A percentile compares a stretch with the other conserved stretches of the same genome.
Conservation (phyloP, 2,113 vertebrate genomes). For the Bothrops jararaca region DNA sequence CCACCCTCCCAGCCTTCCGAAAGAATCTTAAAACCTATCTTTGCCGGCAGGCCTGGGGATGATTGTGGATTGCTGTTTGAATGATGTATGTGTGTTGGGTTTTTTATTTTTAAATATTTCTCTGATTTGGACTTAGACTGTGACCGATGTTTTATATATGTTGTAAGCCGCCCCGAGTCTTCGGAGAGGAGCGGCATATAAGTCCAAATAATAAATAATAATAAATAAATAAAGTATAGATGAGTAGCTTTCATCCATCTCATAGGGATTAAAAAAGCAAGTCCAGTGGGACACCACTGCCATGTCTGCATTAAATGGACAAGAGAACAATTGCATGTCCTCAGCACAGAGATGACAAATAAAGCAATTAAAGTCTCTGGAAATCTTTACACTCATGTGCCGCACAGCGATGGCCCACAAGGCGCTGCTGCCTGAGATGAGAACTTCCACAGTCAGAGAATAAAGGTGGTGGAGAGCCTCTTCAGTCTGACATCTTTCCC, state of each 20-base stretch:
- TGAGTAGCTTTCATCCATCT: not conserved
- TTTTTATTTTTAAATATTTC: too few relatives aligned
- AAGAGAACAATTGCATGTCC: not conserved
- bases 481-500: not conserved
- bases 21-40: too few relatives aligned
- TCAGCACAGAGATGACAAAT: not conserved
- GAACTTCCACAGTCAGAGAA: not conserved
- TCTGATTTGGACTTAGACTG: too few relatives aligned
- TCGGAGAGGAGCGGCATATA: too few relatives aligned
- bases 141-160: too few relatives aligned
- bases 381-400: not conserved
- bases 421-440: not conserved
- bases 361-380: not conserved
- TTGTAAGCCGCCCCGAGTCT: too few relatives aligned
- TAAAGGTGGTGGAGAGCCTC: not conserved
- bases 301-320: not conserved
- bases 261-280: not conserved
- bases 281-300: not conserved
- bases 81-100: too few relatives aligned
- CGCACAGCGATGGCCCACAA: not conserved
- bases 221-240: not conserved
- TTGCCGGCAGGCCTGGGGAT: too few relatives aligned
- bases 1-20: too few relatives aligned
- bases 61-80: too few relatives aligned
- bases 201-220: too few relatives aligned